Conservation (phyloP, 2,888 invertebrate genomes). For the Philereme vetulata region DNA sequence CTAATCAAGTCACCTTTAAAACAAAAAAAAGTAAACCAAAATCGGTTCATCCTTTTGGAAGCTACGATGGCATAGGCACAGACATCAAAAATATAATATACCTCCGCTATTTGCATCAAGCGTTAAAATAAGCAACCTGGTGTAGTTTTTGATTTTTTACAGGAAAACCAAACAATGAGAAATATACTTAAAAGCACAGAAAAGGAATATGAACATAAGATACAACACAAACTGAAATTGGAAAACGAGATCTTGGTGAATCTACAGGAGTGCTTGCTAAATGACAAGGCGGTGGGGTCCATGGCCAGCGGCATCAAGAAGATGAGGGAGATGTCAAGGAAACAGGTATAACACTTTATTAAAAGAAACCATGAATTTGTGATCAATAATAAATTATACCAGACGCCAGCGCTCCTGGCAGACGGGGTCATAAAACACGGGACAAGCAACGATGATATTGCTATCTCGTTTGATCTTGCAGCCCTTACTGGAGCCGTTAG, state of each 20-base stretch:
- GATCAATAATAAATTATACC: background rate
- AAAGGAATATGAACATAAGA: conserved; percentile 76
- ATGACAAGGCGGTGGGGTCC: conserved; percentile 86
- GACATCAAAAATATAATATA: too few relatives aligned
- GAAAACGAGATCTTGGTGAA: conserved; percentile 86
- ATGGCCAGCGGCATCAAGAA: conserved; percentile 78
- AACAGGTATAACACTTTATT: conserved; percentile 61
- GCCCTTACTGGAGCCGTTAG: too few relatives aligned
- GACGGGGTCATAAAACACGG: too few relatives aligned
- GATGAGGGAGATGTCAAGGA: conserved; percentile 75
- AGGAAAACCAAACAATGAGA: conserved; percentile 79
- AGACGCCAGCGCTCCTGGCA: too few relatives aligned
- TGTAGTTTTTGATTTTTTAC: conserved; percentile 31
- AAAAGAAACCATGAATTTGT: background rate
- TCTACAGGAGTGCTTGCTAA: conserved; percentile 87
- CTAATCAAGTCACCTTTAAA: too few relatives aligned
- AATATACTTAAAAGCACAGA: conserved; percentile 64
- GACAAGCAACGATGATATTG: too few relatives aligned
- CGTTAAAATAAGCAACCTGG: too few relatives aligned
- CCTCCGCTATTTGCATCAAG: too few relatives aligned
- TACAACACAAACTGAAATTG: conserved; percentile 79
- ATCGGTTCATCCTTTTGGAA: too few relatives aligned
- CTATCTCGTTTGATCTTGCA: too few relatives aligned
- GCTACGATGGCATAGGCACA: too few relatives aligned
- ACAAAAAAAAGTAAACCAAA: too few relatives aligned